Base-by-base conservation (phyloP, 2,797 vertebrate genomes). In the Craterocephalus amniculus region DNA sequence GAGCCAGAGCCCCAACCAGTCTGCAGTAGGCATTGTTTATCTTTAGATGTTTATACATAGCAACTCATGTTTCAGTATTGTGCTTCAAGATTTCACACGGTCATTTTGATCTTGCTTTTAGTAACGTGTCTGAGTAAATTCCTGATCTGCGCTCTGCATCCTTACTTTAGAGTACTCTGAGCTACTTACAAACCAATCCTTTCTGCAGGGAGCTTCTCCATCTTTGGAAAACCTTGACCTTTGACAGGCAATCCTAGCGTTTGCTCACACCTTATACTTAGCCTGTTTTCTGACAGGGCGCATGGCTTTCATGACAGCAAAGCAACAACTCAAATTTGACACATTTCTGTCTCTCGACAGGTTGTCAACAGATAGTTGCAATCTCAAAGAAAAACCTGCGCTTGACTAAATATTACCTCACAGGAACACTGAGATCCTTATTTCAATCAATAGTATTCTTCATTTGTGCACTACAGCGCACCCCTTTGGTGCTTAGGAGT, bases 11-110 rank as follows among this genome's bases (percentile, higher is more conserved):
- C 74, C 3, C 52, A 86, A 78, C 85, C 88, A 49, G 68, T 79
- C 70, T 62, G 52, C 80, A 93, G 91, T 91, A 92, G 91, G 84
- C 81, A 66, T 72, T 64, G 56, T 63, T 81, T 34, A 52, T 67
- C 70, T 68, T 72, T 14, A 67, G 11, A 62, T 51, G 4, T 40
- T 18, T 45, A 22, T 22, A 8, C 14, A 5, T 29, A 7, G 29
- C 26, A 14, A 27, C 51, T 54, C 26, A 16, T 3, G 2, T 16
- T 54, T 29, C 51, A 29, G 51, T 29, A 54, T 16, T 7, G 12
- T 26, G 27, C 12, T 29, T 7, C 14, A 1, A 14, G 29, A 29
- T 16, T 54, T 14, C 12, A 29, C 51, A 6, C 6, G 14, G 13
- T 45, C 43, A n/a, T 45, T 18, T 45, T 9, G 18, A 18, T 18